Conservation (phyloP, 2,888 invertebrate genomes). For the Zygaena filipendulae region DNA sequence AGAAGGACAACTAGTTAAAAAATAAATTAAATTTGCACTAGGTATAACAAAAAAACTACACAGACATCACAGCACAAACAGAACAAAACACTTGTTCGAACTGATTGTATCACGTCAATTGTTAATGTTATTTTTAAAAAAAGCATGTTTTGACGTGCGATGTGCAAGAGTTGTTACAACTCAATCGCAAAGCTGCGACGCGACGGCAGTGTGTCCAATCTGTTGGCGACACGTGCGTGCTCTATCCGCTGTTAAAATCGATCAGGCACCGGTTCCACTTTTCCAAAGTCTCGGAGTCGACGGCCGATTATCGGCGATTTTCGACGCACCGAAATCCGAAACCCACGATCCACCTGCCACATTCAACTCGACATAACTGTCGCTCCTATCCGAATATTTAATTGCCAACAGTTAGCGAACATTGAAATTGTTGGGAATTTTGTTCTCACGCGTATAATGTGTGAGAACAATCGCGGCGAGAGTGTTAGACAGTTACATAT, state of each 20-base stretch:
- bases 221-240: constrained; percentile 63
- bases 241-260: constrained; percentile 63
- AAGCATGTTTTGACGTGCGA: too few species aligned
- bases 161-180: too few species aligned
- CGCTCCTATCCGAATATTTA: constrained; percentile 50
- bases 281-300: constrained; percentile 42
- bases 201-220: constrained; percentile 41
- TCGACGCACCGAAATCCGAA: constrained; percentile 43
- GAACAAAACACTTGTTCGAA: too few species aligned
- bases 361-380: constrained; percentile 46
- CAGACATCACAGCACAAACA: too few species aligned
- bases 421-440: constrained; percentile 40
- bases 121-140: too few species aligned
- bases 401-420: constrained; percentile 54
- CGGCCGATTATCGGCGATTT: constrained; percentile 53
- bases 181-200: constrained; percentile 16
- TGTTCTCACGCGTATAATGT: constrained; percentile 53
- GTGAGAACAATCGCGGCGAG: constrained; percentile 56
- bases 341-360: constrained; percentile 56
- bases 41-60: too few species aligned
- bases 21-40: too few species aligned
- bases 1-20: too few species aligned
- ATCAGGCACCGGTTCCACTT: constrained; percentile 37
- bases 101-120: too few species aligned
- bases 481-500: constrained; percentile 40